These are phyloP conservation scores for Dicyrtomina minuta DNA, from an alignment of 2,888 invertebrate species.

Conservation along the genomic window DNA sequence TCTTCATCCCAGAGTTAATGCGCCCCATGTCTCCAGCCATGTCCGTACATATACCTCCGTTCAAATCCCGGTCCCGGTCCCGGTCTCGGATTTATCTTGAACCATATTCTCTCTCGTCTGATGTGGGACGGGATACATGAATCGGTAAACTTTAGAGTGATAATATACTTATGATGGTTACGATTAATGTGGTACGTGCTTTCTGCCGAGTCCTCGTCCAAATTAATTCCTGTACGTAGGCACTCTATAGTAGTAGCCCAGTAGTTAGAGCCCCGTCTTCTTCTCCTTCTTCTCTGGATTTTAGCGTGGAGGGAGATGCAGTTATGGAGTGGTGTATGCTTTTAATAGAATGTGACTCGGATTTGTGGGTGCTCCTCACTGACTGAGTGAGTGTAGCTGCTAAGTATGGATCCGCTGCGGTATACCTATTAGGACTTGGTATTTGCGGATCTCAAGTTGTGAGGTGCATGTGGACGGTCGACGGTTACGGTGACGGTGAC, in stretches of 20 bases:
- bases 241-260: no score
- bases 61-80: neutral
- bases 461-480: neutral
- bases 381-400: neutral
- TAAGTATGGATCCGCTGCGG: no score
- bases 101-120: no score
- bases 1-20: no score
- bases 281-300: neutral
- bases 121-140: no score
- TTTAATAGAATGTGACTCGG: no score
- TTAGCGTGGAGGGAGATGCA: neutral
- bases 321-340: neutral
- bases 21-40: no score
- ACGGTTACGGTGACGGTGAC: no score
- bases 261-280: neutral
- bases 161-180: constrained; percentile 27
- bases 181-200: constrained; percentile 34
- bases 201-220: neutral
- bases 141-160: constrained; percentile 14
- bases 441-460: neutral
- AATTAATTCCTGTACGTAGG: neutral
- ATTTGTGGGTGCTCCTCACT: neutral
- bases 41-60: neutral
- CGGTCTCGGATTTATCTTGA: neutral
- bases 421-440: neutral